Evolutionary conservation across 2,113 vertebrate genomes (phyloP), one percentile per base, ranked within the genome.

Genomic region (Glaucomys volans): DNA sequence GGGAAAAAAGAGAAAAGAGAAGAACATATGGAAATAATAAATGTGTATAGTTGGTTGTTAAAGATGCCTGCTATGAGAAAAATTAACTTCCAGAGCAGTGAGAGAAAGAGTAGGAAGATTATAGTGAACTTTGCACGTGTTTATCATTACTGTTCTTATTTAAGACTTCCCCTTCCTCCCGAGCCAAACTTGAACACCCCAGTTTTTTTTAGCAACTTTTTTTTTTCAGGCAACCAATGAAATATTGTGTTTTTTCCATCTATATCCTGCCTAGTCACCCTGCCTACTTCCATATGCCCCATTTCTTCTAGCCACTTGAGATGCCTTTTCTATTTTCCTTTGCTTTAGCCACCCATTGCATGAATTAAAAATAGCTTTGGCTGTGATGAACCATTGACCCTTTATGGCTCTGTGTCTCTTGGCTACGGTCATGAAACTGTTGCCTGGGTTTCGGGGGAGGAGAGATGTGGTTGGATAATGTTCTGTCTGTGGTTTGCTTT

Each of bases 1-100:
- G 86, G 28, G 75, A 1, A 2, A 47, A 87, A 50, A 66, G 35
- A 52, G 32, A 50, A 71, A n/a, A 52, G n/a, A 54, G 12, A 91
- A 90, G 64, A 94, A 62, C 97, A 97, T 94, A 94, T 97, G 95
- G 97, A 97, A 97, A 95, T 91, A 96, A 96, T 98, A 94, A 94
- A 96, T 97, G 89, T 84, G 69, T 82, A 32, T 69, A 66, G 82
- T 80, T 89, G 83, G 88, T 92, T 96, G 84, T 83, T 98, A 91
- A 95, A 93, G 92, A 94, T 89, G 85, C 88, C 91, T 97, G 91
- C 74, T 91, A 35, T 91, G 94, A 94, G 89, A 79, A 93, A 84
- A 90, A 42, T 64, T 47, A 88, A 94, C 1, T 44, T 86, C 12
- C 50, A 12, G 59, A 77, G 94, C 74, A 72, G 28, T 35, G 89